These are phyloP conservation scores for Momotus momota DNA, from an alignment of 2,797 vertebrate species.

Conservation along the genomic window DNA sequence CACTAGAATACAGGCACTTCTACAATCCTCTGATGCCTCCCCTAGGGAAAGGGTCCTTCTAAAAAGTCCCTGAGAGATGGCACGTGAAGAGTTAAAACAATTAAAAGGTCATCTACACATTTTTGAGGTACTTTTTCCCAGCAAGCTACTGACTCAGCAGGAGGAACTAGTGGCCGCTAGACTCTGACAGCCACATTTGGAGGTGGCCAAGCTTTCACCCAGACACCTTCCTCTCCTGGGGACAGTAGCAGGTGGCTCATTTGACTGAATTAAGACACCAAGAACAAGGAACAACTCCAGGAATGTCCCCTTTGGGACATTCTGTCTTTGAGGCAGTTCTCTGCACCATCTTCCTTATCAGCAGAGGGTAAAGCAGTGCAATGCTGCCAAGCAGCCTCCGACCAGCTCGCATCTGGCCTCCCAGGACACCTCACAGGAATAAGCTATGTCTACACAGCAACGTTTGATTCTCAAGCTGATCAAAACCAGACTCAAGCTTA, in stretches of 20 bases:
- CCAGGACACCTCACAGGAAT: background rate
- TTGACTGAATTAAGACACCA: background rate
- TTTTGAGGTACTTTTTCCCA: background rate
- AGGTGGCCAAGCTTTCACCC: background rate
- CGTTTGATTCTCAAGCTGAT: background rate
- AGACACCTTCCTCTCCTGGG: background rate
- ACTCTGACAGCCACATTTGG: background rate
- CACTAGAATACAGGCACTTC: background rate
- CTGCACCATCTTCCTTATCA: background rate
- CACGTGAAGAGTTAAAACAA: background rate
- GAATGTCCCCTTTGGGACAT: background rate
- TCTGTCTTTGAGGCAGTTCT: background rate
- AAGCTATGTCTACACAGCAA: background rate
- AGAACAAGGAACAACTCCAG: background rate
- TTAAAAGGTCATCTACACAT: background rate
- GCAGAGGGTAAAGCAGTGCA: background rate
- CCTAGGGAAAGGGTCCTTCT: background rate
- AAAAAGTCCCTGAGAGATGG: background rate
- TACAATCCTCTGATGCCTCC: background rate
- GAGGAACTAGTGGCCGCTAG: background rate
- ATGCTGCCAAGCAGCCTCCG: background rate
- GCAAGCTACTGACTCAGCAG: background rate
- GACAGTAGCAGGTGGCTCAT: background rate
- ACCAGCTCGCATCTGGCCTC: background rate
- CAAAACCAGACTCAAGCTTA: background rate